Conservation (phyloP, 37 sponge, comb jelly and placozoan species). For the Halichondria panicea region DNA sequence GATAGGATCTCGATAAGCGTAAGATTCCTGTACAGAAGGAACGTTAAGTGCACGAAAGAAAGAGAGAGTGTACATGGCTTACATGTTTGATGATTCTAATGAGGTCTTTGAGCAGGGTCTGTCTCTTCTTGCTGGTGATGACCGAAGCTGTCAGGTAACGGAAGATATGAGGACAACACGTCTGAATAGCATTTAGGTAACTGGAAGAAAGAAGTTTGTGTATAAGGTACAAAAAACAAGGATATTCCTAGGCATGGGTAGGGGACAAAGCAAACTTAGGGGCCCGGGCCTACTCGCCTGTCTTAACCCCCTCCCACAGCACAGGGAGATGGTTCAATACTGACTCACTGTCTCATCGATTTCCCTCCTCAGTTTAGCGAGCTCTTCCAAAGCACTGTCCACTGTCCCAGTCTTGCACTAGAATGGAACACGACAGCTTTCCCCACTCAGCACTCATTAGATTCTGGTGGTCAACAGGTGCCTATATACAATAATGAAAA, state of each 20-base stretch:
- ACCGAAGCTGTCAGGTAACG: constrained; percentile 95
- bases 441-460: constrained; percentile 92
- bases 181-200: constrained; percentile 96
- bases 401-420: constrained; percentile 95
- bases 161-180: constrained; percentile 92
- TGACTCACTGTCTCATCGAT: constrained; percentile 72
- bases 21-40: constrained; percentile 57
- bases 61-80: neutral
- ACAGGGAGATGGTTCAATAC: neutral
- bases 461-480: constrained; percentile 68
- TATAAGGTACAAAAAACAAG: too few relatives aligned
- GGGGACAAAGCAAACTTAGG: too few relatives aligned
- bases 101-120: constrained; percentile 80
- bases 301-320: too few relatives aligned
- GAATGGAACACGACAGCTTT: constrained; percentile 87
- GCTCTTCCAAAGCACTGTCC: constrained; percentile 88
- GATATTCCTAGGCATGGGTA: too few relatives aligned
- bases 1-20: constrained; percentile 86
- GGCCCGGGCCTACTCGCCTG: too few relatives aligned
- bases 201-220: constrained; percentile 49
- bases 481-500: too few relatives aligned
- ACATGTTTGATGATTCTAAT: constrained; percentile 76
- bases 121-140: constrained; percentile 83
- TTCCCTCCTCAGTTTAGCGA: constrained; percentile 71
- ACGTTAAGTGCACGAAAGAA: neutral